Base-by-base conservation (phyloP, 2,888 invertebrate species). In the Nomada fabriciana region DNA sequence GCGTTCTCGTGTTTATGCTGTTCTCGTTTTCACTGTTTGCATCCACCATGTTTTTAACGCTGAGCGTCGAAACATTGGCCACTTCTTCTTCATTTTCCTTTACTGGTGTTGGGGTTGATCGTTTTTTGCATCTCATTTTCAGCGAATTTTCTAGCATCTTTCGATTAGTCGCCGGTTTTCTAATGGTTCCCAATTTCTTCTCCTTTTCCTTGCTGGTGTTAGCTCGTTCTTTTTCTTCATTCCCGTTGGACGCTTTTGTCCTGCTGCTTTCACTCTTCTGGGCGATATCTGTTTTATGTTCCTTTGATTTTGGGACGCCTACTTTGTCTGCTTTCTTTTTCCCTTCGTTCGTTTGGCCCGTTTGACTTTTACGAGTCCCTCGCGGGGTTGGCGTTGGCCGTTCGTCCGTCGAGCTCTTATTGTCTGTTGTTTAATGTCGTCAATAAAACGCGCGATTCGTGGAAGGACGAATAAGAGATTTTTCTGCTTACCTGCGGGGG, bases 401-500 rank as follows among this genome's bases (percentile, higher is more conserved):
- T 3, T 36, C n/a, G 0, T 29, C 47, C 36, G 0, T 25, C 18
- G 25, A 18, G 1, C 13, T 15, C 18, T 42, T 29, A 36, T 15
- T n/a, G n/a, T 53, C 75, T 68, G 43, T 7, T 0, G 64, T 55
- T 36, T 13, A 57, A 29, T 10, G 15, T 1, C 5, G n/a, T 1
- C 10, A 4, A n/a, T 70, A 59, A 70, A 70, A 70, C n/a, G n/a
- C 13, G 3, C n/a, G 15, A 7, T 50, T 60, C 59, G 29, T 15
- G n/a, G 0, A 70, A 59, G 20, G 0, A 42, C 10, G 42, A 18
- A 9, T 5, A 36, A 11, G n/a, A 15, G 20, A 11, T 10, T 13
- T 15, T n/a, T 36, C n/a, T 36, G 43, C 59, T 68, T 47, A 77
- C 77, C 74, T 76, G 43, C 0, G 20, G 73, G 57, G 2, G 5